Base-by-base conservation (phyloP, 1,140 invertebrate species). In the Leptinotarsa lineolata region DNA sequence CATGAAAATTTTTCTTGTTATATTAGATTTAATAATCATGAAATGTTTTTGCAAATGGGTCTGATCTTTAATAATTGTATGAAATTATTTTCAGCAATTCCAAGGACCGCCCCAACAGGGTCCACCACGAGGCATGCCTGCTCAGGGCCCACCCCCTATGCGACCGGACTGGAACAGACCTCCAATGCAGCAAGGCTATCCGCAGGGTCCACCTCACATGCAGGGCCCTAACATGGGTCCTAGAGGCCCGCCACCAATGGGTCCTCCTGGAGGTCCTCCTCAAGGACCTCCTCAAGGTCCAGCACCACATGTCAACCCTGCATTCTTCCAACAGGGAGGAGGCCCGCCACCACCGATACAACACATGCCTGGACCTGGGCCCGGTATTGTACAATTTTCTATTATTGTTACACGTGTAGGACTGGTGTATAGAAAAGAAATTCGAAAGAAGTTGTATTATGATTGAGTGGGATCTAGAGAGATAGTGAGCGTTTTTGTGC, bases 291-390 rank as follows among this genome's bases (percentile, higher is more conserved):
- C 87, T 67, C 88, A 88, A 81, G 91, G 91, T 20, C 90, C 92
- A 45, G 95, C 95, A 46, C 95, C 96, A 21, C 96, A 98, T 84
- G 95, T 98, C 64, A 98, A 98, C 87, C 96, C 96, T 48, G 95
- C 96, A 63, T 98, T 98, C 89, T 98, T 98, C 85, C 93, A 92
- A 78, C 92, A 93, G 80, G 91, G 85, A 81, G 79, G 85, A 63
- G 85, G 85, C 48, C 90, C 91, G 12, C 89, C 89, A 21, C 88
- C 88, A 72, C 87, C 88, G 0, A 87, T 88, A 66, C 88, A 89
- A 74, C 89, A 90, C 83, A 89, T 89, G 18, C 79, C 76, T 39
- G 75, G 75, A 72, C 77, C 79, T 13, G 79, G 79, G 44, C 76
- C 74, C 18, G 74, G 75, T 77, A 74, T 73, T 64, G 67, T 68